These are phyloP conservation scores for Carduelis carduelis DNA, from an alignment of 2,797 vertebrate species.

Conservation along the genomic window DNA sequence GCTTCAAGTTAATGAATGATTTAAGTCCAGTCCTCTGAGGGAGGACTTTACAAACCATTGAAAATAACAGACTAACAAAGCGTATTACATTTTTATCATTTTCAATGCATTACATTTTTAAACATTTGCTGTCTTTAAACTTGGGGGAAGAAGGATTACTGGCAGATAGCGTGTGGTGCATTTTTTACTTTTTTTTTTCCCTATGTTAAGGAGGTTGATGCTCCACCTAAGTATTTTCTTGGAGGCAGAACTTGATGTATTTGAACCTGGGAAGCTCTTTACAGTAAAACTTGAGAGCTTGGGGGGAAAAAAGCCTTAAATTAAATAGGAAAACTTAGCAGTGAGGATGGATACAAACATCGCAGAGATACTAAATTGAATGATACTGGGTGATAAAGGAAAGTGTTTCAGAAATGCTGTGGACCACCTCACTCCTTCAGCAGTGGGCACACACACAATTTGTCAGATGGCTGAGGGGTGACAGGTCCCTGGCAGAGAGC, in stretches of 20 bases:
- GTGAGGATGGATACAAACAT: not conserved
- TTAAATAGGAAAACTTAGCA: not conserved
- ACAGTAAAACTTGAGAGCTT: not conserved
- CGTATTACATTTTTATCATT: not conserved
- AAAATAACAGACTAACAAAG: slow-evolving; percentile 23
- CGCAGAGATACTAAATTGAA: not conserved
- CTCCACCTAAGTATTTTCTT: not conserved
- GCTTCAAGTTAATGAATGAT: slow-evolving; percentile 40
- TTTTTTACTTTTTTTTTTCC: not conserved
- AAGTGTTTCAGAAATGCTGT: not conserved
- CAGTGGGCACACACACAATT: accelerated
- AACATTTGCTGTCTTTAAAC: not conserved
- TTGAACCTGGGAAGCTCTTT: not conserved
- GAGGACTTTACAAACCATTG: slow-evolving; percentile 20
- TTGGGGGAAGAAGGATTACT: not conserved
- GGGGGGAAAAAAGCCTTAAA: not conserved
- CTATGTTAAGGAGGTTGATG: not conserved
- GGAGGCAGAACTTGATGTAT: not conserved
- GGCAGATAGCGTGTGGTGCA: not conserved
- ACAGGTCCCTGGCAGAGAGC: not conserved
- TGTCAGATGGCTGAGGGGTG: not conserved
- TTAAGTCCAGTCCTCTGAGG: not conserved
- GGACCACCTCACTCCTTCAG: not conserved
- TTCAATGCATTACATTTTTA: not conserved
- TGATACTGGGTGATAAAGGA: not conserved